Evolutionary conservation across 2,888 invertebrate species (phyloP).

Genomic region (Anticlea derivata): DNA sequence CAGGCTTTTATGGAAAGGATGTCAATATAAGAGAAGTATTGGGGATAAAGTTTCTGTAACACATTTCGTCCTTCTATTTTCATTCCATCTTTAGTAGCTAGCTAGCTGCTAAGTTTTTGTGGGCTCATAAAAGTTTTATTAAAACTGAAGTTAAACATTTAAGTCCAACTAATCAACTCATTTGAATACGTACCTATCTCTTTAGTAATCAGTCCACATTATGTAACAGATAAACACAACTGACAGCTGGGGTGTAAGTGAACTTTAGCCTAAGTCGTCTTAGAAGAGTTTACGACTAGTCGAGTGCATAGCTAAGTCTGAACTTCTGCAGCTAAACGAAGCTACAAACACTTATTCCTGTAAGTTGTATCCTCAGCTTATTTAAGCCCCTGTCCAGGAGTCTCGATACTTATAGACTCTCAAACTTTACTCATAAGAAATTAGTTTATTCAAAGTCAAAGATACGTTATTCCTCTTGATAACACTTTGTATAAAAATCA

Average conservation of each 20-base stretch:
- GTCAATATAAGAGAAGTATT: slow-evolving; percentile 23
- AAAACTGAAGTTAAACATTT: no score
- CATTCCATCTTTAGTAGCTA: background rate
- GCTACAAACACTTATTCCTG: no score
- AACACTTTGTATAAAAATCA: background rate
- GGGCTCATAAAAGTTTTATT: no score
- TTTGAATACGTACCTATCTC: no score
- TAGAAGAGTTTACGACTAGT: background rate
- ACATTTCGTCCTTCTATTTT: slow-evolving; percentile 12
- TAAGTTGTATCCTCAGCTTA: no score
- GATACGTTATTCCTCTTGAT: background rate
- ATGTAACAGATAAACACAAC: no score
- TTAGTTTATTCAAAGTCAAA: background rate
- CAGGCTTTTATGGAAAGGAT: slow-evolving; percentile 28
- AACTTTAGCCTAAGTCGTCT: background rate
- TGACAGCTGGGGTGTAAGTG: no score
- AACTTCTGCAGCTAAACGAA: background rate
- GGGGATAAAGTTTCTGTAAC: slow-evolving; percentile 13
- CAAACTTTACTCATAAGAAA: background rate
- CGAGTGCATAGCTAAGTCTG: background rate
- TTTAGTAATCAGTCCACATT: no score
- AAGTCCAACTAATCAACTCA: no score
- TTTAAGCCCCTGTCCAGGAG: no score
- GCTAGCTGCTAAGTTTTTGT: background rate
- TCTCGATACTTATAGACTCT: no score